Conservation (phyloP, 2,113 vertebrate species). For the Sclerurus mexicanus region DNA sequence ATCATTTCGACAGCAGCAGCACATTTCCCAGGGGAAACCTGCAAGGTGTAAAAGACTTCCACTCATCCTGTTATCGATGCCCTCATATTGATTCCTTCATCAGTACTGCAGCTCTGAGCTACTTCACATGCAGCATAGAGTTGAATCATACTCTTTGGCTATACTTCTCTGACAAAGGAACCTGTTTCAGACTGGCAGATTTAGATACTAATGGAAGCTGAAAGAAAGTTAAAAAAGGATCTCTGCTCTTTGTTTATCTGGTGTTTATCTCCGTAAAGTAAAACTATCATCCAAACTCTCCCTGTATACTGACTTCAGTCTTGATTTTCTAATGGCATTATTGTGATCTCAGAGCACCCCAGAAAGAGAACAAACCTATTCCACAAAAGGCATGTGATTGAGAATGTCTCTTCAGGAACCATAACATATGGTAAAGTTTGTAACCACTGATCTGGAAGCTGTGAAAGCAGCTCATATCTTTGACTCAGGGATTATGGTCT, state of each 20-base stretch:
- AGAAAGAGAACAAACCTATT: background rate
- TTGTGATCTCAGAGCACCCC: background rate
- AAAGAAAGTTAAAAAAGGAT: background rate
- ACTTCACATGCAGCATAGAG: constrained; percentile 10
- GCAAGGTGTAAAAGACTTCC: constrained; percentile 11
- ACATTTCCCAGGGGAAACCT: background rate
- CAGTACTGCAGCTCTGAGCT: background rate
- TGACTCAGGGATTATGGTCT: background rate
- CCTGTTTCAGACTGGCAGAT: background rate
- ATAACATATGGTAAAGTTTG: background rate
- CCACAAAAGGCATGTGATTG: background rate
- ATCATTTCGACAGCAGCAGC: background rate
- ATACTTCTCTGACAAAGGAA: background rate
- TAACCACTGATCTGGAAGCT: background rate
- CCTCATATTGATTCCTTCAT: constrained; percentile 28
- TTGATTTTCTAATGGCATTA: background rate
- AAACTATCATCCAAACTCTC: background rate
- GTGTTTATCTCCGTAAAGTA: background rate
- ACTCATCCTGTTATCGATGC: background rate
- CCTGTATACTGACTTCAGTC: background rate
- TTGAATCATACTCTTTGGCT: background rate
- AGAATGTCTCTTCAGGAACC: background rate
- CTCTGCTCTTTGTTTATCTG: background rate
- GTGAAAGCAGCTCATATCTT: background rate
- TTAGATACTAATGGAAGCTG: constrained; percentile 7